A percentile compares a stretch with the other conserved stretches of the same genome.
Conservation (phyloP, 2,888 invertebrate species). For the Amphimallon solstitiale region DNA sequence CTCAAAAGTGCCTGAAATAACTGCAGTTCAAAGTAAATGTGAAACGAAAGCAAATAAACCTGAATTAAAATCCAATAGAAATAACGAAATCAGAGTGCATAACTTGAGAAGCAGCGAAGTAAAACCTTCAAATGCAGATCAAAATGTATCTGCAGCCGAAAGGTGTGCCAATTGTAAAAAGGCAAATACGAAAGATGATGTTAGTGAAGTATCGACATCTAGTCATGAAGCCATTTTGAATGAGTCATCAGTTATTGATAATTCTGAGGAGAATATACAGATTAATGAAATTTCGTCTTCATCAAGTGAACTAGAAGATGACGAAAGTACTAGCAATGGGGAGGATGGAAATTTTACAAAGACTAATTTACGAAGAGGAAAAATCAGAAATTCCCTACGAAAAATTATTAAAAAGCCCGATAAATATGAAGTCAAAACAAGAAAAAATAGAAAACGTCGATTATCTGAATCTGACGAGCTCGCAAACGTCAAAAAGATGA, state of each 20-base stretch:
- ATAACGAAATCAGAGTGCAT: not conserved
- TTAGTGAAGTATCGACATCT: not conserved
- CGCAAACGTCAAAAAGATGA: not conserved
- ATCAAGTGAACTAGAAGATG: conserved; percentile 64
- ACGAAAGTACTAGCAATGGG: not conserved
- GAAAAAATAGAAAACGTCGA: conserved; percentile 5
- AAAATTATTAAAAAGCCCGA: not conserved
- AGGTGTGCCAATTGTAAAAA: conserved; percentile 14
- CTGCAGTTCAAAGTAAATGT: too few species aligned
- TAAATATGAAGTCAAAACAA: not conserved
- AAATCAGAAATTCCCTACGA: conserved; percentile 1
- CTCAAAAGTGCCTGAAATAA: not conserved
- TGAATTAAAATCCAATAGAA: not conserved
- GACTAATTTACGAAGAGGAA: conserved; percentile 1
- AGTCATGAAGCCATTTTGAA: not conserved
- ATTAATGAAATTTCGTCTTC: conserved; percentile 76
- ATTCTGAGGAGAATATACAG: conserved; percentile 63
- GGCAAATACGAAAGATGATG: not conserved
- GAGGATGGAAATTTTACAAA: conserved; percentile 21
- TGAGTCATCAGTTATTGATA: not conserved
- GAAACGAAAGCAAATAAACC: not conserved
- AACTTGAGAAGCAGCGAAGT: not conserved
- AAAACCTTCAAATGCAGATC: not conserved
- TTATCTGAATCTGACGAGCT: not conserved
- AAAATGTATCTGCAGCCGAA: not conserved